Evolutionary conservation across 2,797 vertebrate species (phyloP), one percentile per base, ranked within the genome.

Genomic region (Centroberyx gerrardi): DNA sequence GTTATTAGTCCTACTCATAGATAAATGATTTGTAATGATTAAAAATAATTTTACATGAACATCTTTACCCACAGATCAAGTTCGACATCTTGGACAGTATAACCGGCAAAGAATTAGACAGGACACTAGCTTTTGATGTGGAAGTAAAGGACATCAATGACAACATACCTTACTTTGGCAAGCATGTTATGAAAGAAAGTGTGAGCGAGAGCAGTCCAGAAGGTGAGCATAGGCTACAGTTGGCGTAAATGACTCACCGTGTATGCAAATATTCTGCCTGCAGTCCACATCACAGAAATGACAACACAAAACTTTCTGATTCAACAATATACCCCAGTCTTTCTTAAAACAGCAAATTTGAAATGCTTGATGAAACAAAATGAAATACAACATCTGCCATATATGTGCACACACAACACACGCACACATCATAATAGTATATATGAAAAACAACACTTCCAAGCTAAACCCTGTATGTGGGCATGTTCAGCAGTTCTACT

Each of bases 91-190:
- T 52, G 0, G 5, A 91, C 58, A 80, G 1, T 76, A 0, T 0
- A 0, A 91, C 81, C 0, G 28, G 12, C 0, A 0, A 2, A 0
- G 0, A 0, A 1, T 5, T 95, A 22, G 96, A 96, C 85, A 84
- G 0, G 12, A 89, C 94, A 6, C 88, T 98, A 1, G 77, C 95
- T 56, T 96, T 98, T 91, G 90, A 91, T 17, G 80, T 97, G 6
- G 88, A 90, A 7, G 56, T 98, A 78, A 69, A 74, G 6, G 97
- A 98, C 61, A 83, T 95, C 65, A 98, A 98, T 65, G 96, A 97
- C 84, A 97, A 97, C 0, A 0, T 86, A 1, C 97, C 97, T 0
- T 9, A 0, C 6, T 97, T 97, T 82, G 0, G 0, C 0, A 0
- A 51, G 0, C 0, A 71, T 3, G 3, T 27, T 27, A 58, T 91